Base-by-base conservation (phyloP, 2,797 vertebrate species). In the Spondyliosoma cantharus region DNA sequence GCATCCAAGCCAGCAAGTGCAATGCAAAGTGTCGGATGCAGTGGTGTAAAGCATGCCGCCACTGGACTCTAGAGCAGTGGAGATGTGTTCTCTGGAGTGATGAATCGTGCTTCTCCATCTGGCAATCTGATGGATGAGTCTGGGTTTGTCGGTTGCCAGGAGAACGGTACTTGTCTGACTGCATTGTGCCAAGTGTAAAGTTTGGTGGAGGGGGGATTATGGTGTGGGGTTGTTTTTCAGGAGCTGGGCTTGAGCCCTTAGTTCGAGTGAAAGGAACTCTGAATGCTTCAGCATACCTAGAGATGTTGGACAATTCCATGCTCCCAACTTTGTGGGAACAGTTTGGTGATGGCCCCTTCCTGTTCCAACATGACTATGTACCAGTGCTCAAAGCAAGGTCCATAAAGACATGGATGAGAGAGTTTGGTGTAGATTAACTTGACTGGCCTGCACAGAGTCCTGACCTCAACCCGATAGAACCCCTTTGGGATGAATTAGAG, bases 111-210 rank as follows among this genome's bases (percentile, higher is more conserved):
- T 58, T 29, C 56, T 14, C 17, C 6, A 32, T 58, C 49, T 50
- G 49, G 49, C 16, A 20, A 32, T 32, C 56, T 11, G 27, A 58
- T 58, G 25, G 16, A 58, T 4, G 14, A 58, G 27, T 29, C 25
- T 58, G 17, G 16, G 25, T 19, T 50, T 53, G 7, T 24, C 7
- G 24, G 54, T 56, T 56, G 25, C 54, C 54, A 56, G 24, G 6
- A 20, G 29, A 59, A 59, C 19, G 3, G 57, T 32, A 20, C 57
- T 37, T 59, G 25, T 17, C 50, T 24, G n/a, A 53, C 6, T 56
- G 25, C 54, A 56, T 56, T 56, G 54, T 57, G 54, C 54, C 25
- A 57, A 57, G 16, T 57, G 24, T 57, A 29, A 57, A 57, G 25
- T 57, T 57, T 29, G 54, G 25, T 17, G 16, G 24, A 17, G 25